Evolutionary conservation across 1,140 invertebrate genomes (phyloP).

Genomic region (Drosophila tani): DNA sequence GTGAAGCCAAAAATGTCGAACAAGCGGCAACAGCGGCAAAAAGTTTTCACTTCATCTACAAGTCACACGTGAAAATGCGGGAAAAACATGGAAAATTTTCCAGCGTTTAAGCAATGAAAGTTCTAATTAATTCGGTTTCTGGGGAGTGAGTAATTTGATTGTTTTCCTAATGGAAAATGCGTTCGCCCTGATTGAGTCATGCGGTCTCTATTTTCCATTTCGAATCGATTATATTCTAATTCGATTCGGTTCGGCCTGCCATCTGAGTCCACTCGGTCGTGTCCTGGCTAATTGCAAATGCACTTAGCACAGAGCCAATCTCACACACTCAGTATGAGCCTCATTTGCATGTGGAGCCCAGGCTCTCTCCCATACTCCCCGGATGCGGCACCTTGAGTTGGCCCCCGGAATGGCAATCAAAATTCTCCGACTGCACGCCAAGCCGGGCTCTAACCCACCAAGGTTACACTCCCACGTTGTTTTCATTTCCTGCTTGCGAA

Average conservation of each 20-base stretch:
- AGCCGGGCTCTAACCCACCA: slow-evolving; percentile 20
- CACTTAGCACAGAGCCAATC: slow-evolving; percentile 30
- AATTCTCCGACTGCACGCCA: slow-evolving; percentile 37
- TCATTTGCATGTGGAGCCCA: slow-evolving; percentile 33
- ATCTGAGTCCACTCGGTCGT: not conserved
- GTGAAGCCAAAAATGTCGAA: slow-evolving; percentile 33
- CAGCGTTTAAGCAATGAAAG: slow-evolving; percentile 3
- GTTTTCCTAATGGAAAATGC: slow-evolving; percentile 24
- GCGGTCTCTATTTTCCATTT: slow-evolving; percentile 15
- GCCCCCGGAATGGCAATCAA: slow-evolving; percentile 44
- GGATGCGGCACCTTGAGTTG: slow-evolving; percentile 17
- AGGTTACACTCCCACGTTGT: slow-evolving; percentile 25
- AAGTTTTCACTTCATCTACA: slow-evolving; percentile 27
- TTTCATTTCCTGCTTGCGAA: slow-evolving; percentile 46
- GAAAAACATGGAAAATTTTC: slow-evolving; percentile 9
- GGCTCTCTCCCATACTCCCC: not conserved
- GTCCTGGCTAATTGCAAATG: slow-evolving; percentile 50
- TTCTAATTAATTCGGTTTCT: slow-evolving; percentile 17
- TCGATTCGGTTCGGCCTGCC: slow-evolving; percentile 15
- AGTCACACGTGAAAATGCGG: slow-evolving; percentile 18
- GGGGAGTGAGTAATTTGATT: slow-evolving; percentile 17
- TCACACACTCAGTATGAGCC: slow-evolving; percentile 9
- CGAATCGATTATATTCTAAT: slow-evolving; percentile 22
- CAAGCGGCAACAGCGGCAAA: slow-evolving; percentile 13
- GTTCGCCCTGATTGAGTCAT: not conserved